phyloP scores from a whole-genome alignment of 2,888 invertebrate species.

The Poecilus cupreus region DNA sequence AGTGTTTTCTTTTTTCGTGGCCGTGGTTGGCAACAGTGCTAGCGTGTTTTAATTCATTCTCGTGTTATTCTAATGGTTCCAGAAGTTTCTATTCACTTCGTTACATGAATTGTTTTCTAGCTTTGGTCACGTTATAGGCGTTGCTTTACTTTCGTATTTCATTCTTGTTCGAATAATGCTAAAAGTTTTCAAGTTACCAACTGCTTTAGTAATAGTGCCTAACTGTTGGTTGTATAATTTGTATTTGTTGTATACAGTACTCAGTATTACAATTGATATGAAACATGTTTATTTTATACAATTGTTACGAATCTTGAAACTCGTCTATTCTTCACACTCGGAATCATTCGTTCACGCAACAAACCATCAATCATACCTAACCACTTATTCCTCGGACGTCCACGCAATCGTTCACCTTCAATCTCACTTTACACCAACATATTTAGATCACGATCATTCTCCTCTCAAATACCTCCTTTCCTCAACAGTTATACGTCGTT shows the following conservation, averaged over 20 bases:
- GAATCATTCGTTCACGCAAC: too few species aligned
- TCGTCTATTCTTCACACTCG: too few species aligned
- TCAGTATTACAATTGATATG: too few species aligned
- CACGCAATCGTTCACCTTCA: too few species aligned
- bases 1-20: too few species aligned
- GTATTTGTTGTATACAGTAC: neutral
- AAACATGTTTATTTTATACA: neutral
- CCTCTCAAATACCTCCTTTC: too few species aligned
- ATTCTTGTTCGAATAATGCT: neutral
- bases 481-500: too few species aligned
- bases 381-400: too few species aligned
- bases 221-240: neutral
- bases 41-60: constrained; percentile 39
- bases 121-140: neutral
- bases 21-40: neutral
- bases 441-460: too few species aligned
- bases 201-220: neutral
- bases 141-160: neutral
- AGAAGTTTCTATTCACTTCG: neutral
- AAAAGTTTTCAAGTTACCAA: neutral
- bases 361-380: too few species aligned
- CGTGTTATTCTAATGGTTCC: constrained; percentile 32
- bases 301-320: too few species aligned
- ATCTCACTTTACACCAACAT: too few species aligned
- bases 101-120: constrained; percentile 4